phyloP scores from a whole-genome alignment of 2,797 vertebrate species.

The Odontamblyopus rebecca region DNA sequence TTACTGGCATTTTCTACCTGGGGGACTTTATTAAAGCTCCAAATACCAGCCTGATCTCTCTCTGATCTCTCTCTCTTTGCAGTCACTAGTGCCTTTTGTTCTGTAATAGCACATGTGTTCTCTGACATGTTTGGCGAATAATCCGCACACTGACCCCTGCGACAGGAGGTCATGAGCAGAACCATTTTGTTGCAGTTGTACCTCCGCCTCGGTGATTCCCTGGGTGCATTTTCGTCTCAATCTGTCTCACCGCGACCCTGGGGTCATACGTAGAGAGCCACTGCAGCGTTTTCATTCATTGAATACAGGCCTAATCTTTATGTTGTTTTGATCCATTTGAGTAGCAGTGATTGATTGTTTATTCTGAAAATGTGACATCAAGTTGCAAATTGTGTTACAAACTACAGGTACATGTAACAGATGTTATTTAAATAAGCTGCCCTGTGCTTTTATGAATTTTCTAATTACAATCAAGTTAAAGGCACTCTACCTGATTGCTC shows the following conservation, averaged over 20 bases:
- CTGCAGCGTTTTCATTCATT: slow-evolving; percentile 21
- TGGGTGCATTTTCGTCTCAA: slow-evolving; percentile 19
- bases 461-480: too few species aligned
- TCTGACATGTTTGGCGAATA: slow-evolving; percentile 42
- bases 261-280: slow-evolving; percentile 23
- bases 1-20: slow-evolving; percentile 31
- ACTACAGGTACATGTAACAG: not conserved
- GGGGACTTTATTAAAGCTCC: slow-evolving; percentile 40
- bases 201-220: slow-evolving; percentile 39
- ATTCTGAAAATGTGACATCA: not conserved
- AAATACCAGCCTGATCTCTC: slow-evolving; percentile 15
- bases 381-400: not conserved
- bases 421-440: not conserved
- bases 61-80: slow-evolving; percentile 14
- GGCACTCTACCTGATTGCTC: too few species aligned
- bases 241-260: slow-evolving; percentile 31
- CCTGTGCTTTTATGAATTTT: not conserved
- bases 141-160: slow-evolving; percentile 32
- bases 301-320: slow-evolving; percentile 17
- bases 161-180: slow-evolving; percentile 44
- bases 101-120: slow-evolving; percentile 16
- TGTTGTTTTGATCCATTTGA: slow-evolving; percentile 18
- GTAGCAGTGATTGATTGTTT: slow-evolving; percentile 21
- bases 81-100: slow-evolving; percentile 2
- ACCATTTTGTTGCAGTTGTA: slow-evolving; percentile 45